A percentile compares a stretch with the other conserved stretches of the same genome.
These are phyloP conservation scores for Podiceps cristatus DNA, from an alignment of 2,113 vertebrate species.

Conservation along the genomic window DNA sequence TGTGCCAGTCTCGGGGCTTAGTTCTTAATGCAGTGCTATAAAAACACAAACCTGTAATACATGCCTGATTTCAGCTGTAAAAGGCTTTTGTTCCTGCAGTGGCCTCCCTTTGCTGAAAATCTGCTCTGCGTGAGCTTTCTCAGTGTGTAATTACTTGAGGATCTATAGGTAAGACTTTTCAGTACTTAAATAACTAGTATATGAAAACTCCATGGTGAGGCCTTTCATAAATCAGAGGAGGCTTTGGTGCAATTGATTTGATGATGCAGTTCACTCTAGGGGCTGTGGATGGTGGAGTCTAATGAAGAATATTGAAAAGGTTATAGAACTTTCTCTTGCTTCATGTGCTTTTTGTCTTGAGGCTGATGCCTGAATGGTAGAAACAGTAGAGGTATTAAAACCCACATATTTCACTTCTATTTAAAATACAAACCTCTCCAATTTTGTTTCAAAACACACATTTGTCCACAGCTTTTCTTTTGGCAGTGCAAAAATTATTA, in stretches of 20 bases:
- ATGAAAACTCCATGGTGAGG: conserved; percentile 69
- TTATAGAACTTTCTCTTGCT: conserved; percentile 52
- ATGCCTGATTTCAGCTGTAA: conserved; percentile 60
- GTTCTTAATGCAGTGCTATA: conserved; percentile 19
- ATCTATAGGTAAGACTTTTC: conserved; percentile 76
- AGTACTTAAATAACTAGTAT: conserved; percentile 71
- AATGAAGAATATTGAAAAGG: conserved; percentile 75
- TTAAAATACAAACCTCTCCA: neutral
- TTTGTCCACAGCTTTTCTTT: neutral
- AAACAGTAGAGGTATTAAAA: neutral
- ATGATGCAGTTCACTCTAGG: conserved; percentile 71
- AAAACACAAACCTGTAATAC: conserved; percentile 54
- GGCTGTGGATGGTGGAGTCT: conserved; percentile 42
- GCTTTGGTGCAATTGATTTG: conserved; percentile 74
- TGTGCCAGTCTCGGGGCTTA: conserved; percentile 6
- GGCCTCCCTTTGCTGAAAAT: conserved; percentile 64
- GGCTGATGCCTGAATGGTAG: neutral
- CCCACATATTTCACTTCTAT: neutral
- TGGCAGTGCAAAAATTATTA: neutral
- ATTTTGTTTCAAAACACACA: neutral
- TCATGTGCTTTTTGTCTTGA: conserved; percentile 42
- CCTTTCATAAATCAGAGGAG: conserved; percentile 68
- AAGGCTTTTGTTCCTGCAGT: conserved; percentile 61
- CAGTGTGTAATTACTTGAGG: conserved; percentile 72
- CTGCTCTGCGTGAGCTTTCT: conserved; percentile 64